These are phyloP conservation scores for Pectinophora gossypiella DNA, from an alignment of 1,140 invertebrate species.

Conservation along the genomic window DNA sequence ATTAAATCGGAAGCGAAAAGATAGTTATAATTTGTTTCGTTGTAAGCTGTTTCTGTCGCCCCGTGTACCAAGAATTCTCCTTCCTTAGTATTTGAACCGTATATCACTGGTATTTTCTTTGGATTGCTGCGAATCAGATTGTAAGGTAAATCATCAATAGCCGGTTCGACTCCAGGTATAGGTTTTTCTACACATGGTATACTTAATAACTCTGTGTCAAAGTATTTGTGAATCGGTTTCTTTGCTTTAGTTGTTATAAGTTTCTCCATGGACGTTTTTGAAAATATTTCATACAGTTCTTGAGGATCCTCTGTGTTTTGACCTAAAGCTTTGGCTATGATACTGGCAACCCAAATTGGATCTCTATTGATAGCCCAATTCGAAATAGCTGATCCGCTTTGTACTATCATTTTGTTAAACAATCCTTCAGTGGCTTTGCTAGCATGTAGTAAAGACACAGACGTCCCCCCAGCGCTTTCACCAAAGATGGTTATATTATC, in stretches of 20 bases:
- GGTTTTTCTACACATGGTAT: conserved; percentile 54
- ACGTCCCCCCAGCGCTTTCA: conserved; percentile 63
- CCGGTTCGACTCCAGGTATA: conserved; percentile 38
- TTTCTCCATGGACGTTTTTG: conserved; percentile 34
- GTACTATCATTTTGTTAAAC: conserved; percentile 72
- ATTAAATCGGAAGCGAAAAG: conserved; percentile 55
- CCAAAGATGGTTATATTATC: conserved; percentile 68
- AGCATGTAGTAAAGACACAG: conserved; percentile 47
- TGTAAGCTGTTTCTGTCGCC: conserved; percentile 35
- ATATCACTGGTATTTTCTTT: conserved; percentile 48
- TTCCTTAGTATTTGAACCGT: conserved; percentile 50
- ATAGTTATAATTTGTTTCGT: conserved; percentile 41
- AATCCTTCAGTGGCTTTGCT: conserved; percentile 50
- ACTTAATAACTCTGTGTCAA: conserved; percentile 49
- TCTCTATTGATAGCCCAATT: conserved; percentile 76
- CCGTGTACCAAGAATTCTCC: conserved; percentile 44
- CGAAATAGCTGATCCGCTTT: conserved; percentile 81
- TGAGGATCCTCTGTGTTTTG: conserved; percentile 44
- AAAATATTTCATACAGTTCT: conserved; percentile 51
- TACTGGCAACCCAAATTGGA: conserved; percentile 46
- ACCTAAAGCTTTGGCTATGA: conserved; percentile 45
- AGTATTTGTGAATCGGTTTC: conserved; percentile 46
- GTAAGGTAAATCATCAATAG: conserved; percentile 51
- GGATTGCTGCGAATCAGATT: conserved; percentile 41
- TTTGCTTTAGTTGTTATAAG: conserved; percentile 30